A percentile compares a stretch with the other conserved stretches of the same genome.
phyloP scores from a whole-genome alignment of 30 jellyfish, hydroid and myxozoan genomes.

The Aurelia coerulea region DNA sequence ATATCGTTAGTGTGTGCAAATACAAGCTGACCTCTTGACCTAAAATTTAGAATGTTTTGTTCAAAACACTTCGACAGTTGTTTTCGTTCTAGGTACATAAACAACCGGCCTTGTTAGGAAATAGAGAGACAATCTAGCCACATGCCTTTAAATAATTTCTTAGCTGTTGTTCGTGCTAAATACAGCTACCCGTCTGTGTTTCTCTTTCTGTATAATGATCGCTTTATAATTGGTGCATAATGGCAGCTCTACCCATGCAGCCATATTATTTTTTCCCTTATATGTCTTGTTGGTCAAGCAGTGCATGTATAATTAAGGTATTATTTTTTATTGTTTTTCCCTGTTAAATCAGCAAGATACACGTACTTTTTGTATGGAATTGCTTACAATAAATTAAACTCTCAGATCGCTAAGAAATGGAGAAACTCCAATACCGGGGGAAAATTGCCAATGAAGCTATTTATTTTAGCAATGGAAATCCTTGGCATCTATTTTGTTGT shows the following conservation, averaged over 20 bases:
- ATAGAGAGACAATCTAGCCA: slow-evolving; percentile 14
- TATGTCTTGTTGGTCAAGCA: background rate
- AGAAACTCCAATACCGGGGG: no score
- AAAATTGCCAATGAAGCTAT: no score
- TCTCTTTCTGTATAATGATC: slow-evolving; percentile 1
- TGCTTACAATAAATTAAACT: no score
- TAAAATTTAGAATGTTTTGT: background rate
- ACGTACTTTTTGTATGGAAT: background rate
- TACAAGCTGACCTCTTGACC: background rate
- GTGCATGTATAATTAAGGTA: no score
- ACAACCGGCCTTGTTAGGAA: background rate
- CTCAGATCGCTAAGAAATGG: no score
- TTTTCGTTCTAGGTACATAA: background rate
- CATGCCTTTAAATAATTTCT: slow-evolving; percentile 22
- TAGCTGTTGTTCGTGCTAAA: background rate
- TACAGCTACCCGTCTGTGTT: slow-evolving; percentile 42
- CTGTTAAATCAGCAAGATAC: background rate
- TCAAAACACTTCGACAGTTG: background rate
- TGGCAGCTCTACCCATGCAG: background rate
- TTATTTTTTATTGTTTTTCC: background rate
- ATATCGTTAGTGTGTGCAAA: slow-evolving; percentile 1
- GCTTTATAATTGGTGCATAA: background rate
- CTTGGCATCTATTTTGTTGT: no score
- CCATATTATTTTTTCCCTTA: background rate
- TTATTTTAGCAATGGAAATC: no score